Percentiles rank a stretch among this genome's conserved stretches.
Evolutionary conservation across 2,888 invertebrate species (phyloP).

Genomic region (Opisthograptis luteolata): DNA sequence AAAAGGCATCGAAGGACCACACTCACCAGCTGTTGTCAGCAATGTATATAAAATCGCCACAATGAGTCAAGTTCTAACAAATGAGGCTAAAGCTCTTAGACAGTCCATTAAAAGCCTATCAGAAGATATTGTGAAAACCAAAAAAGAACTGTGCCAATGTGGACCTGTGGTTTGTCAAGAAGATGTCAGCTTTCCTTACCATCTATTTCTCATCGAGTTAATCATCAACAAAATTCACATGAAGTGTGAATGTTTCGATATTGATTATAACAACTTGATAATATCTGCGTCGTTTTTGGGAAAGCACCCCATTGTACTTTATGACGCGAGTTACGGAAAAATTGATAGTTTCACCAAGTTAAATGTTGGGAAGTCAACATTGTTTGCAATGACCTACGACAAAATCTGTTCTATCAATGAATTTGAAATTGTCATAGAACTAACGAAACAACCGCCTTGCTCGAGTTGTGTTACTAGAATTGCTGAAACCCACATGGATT

Average conservation of each 20-base stretch:
- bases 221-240: conserved; percentile 77
- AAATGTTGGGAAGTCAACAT: conserved; percentile 73
- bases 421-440: conserved; percentile 62
- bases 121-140: conserved; percentile 64
- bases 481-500: conserved; percentile 71
- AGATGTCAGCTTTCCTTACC: conserved; percentile 71
- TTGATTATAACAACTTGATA: conserved; percentile 72
- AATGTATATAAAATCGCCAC: conserved; percentile 71
- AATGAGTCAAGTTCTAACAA: conserved; percentile 70
- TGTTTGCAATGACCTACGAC: conserved; percentile 79
- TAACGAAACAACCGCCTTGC: conserved; percentile 75
- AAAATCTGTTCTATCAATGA: conserved; percentile 72
- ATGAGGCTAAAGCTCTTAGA: conserved; percentile 71
- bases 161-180: conserved; percentile 37
- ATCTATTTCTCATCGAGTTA: conserved; percentile 73
- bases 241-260: conserved; percentile 79
- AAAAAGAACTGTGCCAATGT: conserved; percentile 51
- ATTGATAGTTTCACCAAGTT: conserved; percentile 64
- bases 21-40: conserved; percentile 48
- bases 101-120: conserved; percentile 68
- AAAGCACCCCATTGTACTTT: conserved; percentile 69
- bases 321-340: conserved; percentile 70
- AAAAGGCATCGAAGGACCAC: conserved; percentile 41
- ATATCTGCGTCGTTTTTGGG: conserved; percentile 72
- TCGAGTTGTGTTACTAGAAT: conserved; percentile 69